Percentiles rank a stretch among this genome's conserved stretches.
Evolutionary conservation across 2,797 vertebrate species (phyloP).

Genomic region (Rhabdophis nuchalis): DNA sequence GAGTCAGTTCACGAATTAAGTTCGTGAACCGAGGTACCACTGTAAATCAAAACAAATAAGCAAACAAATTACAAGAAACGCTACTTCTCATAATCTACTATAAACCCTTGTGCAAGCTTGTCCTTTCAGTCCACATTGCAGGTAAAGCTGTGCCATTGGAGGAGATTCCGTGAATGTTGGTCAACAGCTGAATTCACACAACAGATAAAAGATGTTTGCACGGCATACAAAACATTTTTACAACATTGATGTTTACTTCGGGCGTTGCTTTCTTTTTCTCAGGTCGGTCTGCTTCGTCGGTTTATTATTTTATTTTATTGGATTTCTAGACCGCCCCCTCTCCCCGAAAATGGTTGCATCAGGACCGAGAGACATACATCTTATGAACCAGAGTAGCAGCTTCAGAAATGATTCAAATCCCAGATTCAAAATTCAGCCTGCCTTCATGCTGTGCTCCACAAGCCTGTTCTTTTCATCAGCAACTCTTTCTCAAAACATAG

Average conservation of each 20-base stretch:
- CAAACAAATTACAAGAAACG: not conserved
- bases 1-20: too few species aligned
- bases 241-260: not conserved
- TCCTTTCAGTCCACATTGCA: not conserved
- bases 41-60: not conserved
- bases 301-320: too few species aligned
- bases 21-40: too few species aligned
- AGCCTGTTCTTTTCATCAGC: not conserved
- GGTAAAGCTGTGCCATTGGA: not conserved
- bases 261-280: not conserved
- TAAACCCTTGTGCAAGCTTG: not conserved
- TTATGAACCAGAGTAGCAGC: not conserved
- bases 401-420: not conserved
- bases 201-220: not conserved
- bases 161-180: not conserved
- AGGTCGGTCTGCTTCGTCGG: not conserved
- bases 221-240: not conserved
- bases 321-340: too few species aligned
- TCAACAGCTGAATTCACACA: not conserved
- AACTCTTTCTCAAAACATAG: not conserved
- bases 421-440: too few species aligned
- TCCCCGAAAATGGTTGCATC: not conserved
- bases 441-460: not conserved
- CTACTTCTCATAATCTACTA: not conserved
- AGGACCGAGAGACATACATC: not conserved